These are phyloP conservation scores for Bacillus rossius DNA, from an alignment of 1,140 invertebrate species.

Conservation along the genomic window DNA sequence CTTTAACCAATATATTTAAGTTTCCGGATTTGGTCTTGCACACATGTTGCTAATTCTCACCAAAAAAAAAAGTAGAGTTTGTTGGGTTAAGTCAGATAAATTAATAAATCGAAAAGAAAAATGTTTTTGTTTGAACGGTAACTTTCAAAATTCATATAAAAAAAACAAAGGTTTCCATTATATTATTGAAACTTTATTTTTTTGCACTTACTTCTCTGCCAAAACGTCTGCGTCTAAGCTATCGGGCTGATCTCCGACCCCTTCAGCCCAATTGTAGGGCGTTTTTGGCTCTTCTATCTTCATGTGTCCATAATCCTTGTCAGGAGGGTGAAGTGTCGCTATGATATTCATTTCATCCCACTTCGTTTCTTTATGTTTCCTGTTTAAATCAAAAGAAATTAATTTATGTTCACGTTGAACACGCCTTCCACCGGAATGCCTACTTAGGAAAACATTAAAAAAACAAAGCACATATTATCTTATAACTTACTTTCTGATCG, in stretches of 20 bases:
- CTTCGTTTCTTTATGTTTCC: slow-evolving; percentile 75
- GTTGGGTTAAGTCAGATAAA: too few relatives aligned
- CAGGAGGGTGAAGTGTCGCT: slow-evolving; percentile 93
- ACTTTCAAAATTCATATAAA: not conserved
- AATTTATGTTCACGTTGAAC: not conserved
- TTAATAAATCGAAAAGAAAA: too few relatives aligned
- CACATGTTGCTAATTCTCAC: too few relatives aligned
- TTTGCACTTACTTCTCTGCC: slow-evolving; percentile 61
- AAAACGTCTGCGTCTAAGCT: slow-evolving; percentile 70
- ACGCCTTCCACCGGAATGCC: not conserved
- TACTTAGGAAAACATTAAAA: not conserved
- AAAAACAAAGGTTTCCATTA: not conserved
- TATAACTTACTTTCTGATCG: slow-evolving; percentile 35
- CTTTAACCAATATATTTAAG: too few relatives aligned
- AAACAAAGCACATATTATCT: not conserved
- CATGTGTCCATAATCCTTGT: slow-evolving; percentile 99
- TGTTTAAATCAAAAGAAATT: slow-evolving; percentile 8
- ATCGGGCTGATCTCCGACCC: slow-evolving; percentile 67
- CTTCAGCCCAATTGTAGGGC: slow-evolving; percentile 75
- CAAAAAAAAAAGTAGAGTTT: too few relatives aligned
- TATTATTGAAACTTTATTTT: not conserved
- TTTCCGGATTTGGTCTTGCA: too few relatives aligned
- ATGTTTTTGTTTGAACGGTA: too few relatives aligned
- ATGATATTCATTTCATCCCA: slow-evolving; percentile 99
- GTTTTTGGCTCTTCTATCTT: slow-evolving; percentile 99